These are phyloP conservation scores for Apeira syringaria DNA, from an alignment of 2,888 invertebrate species.

Conservation along the genomic window DNA sequence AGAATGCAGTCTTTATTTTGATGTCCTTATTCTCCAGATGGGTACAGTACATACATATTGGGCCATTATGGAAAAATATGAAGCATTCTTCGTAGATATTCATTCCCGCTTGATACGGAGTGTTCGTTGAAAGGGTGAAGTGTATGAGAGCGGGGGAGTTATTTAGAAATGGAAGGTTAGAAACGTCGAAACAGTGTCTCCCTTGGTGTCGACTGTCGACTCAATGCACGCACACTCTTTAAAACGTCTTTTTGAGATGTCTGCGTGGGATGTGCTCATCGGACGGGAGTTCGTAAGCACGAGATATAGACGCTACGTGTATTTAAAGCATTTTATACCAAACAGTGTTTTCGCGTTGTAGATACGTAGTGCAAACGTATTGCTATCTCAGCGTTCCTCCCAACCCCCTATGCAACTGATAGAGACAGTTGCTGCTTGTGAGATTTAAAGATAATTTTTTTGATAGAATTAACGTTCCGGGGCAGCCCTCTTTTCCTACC, in stretches of 20 bases:
- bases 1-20: slow-evolving; percentile 51
- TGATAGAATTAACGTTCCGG: too few species aligned
- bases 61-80: slow-evolving; percentile 16
- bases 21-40: slow-evolving; percentile 40
- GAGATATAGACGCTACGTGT: too few species aligned
- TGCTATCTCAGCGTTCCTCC: too few species aligned
- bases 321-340: too few species aligned
- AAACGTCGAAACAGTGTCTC: slow-evolving; percentile 51
- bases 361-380: too few species aligned
- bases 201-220: slow-evolving; percentile 43
- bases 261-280: slow-evolving; percentile 53
- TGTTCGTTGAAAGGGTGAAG: slow-evolving; percentile 40
- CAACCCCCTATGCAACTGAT: too few species aligned
- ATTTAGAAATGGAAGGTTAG: slow-evolving; percentile 49
- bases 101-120: slow-evolving; percentile 24
- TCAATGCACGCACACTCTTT: slow-evolving; percentile 57
- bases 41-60: slow-evolving; percentile 30
- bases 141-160: slow-evolving; percentile 52
- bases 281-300: too few species aligned
- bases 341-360: too few species aligned
- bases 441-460: too few species aligned
- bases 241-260: slow-evolving; percentile 73
- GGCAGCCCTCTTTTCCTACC: too few species aligned
- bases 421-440: too few species aligned
- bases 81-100: slow-evolving; percentile 15